These are phyloP conservation scores for Sphenopsis melanotis DNA, from an alignment of 2,797 vertebrate genomes.

Conservation along the genomic window DNA sequence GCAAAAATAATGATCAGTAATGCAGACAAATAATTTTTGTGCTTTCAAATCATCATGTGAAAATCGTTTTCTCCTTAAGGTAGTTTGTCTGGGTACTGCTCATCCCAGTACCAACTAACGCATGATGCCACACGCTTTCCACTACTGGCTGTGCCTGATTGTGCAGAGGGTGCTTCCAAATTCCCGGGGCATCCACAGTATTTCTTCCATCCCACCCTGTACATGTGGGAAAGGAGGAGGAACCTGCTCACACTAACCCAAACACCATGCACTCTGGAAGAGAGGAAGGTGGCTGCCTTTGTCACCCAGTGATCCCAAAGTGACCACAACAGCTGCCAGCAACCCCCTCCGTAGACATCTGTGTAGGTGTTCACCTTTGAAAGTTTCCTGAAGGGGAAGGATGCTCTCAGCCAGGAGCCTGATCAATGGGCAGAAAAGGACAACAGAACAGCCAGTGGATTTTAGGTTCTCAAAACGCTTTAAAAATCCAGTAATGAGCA, in stretches of 20 bases:
- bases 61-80: not conserved
- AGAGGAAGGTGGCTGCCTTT: not conserved
- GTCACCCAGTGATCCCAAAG: not conserved
- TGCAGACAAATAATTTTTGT: not conserved
- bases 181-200: not conserved
- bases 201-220: not conserved
- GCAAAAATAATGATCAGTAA: not conserved
- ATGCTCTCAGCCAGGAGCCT: not conserved
- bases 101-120: not conserved
- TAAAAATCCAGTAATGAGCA: no score
- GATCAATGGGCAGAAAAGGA: not conserved
- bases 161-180: not conserved
- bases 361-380: not conserved
- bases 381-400: not conserved
- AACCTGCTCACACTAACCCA: not conserved
- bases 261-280: rapidly evolving
- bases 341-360: not conserved
- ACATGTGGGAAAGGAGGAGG: not conserved
- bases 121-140: not conserved
- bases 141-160: not conserved
- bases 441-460: not conserved
- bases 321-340: not conserved
- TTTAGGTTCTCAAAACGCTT: not conserved
- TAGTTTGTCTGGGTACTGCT: not conserved
- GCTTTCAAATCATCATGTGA: not conserved